Evolutionary conservation across 2,113 vertebrate species (phyloP).

Genomic region (Rostratula benghalensis): DNA sequence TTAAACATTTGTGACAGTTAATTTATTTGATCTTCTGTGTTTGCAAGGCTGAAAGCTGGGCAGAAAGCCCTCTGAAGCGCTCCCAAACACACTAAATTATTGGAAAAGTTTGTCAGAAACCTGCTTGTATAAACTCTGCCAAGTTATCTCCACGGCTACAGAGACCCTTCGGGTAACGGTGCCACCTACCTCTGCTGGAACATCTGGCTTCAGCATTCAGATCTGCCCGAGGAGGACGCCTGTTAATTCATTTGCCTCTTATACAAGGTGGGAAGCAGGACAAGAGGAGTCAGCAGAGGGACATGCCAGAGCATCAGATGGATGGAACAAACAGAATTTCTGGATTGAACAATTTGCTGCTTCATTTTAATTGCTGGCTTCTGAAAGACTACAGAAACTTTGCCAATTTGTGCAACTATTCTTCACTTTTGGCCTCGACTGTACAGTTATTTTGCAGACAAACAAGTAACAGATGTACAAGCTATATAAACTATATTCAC

Average conservation of each 20-base stretch:
- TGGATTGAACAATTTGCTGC: slow-evolving; percentile 32
- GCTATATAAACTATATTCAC: not conserved
- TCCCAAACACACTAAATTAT: slow-evolving; percentile 35
- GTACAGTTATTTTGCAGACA: not conserved
- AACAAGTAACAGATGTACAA: slow-evolving; percentile 62
- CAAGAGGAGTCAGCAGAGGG: not conserved
- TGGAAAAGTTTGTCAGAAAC: not conserved
- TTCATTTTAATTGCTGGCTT: slow-evolving; percentile 53
- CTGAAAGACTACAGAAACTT: slow-evolving; percentile 23
- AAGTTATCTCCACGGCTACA: not conserved
- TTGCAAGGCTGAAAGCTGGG: slow-evolving; percentile 14
- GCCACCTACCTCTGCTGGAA: not conserved
- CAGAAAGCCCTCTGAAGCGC: slow-evolving; percentile 50
- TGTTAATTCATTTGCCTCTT: fast-evolving
- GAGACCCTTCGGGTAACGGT: not conserved
- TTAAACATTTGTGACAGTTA: slow-evolving; percentile 46
- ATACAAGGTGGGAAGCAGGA: not conserved
- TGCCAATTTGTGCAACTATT: slow-evolving; percentile 58
- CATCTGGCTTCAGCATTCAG: not conserved
- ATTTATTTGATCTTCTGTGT: slow-evolving; percentile 32
- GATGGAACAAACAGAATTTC: not conserved
- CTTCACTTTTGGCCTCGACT: slow-evolving; percentile 37
- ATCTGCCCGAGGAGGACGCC: fast-evolving
- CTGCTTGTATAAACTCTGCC: not conserved
- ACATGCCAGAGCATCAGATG: not conserved